These are phyloP conservation scores for Linepithema humile DNA, from an alignment of 1,140 invertebrate species.

Conservation along the genomic window DNA sequence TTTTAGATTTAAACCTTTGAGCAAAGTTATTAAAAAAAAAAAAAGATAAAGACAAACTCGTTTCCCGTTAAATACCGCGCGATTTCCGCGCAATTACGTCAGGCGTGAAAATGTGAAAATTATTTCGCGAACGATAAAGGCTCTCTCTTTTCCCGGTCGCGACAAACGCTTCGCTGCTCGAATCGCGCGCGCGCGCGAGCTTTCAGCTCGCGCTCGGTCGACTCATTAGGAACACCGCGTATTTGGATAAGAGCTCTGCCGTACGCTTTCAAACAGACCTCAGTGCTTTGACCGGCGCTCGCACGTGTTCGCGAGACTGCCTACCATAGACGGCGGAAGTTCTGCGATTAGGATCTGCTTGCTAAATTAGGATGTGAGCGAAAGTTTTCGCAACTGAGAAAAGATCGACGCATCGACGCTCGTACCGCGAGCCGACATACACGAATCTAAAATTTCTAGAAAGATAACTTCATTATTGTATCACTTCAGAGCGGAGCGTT, in stretches of 20 bases:
- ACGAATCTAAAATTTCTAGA: background rate
- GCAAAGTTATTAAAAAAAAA: background rate
- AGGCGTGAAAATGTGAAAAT: slow-evolving; percentile 57
- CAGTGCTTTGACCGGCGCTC: slow-evolving; percentile 74
- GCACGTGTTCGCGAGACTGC: slow-evolving; percentile 49
- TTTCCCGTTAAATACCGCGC: background rate
- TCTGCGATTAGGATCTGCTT: background rate
- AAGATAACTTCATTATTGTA: no score
- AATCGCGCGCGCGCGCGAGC: background rate
- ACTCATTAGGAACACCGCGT: slow-evolving; percentile 71
- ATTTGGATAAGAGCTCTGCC: slow-evolving; percentile 67
- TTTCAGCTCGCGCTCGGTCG: slow-evolving; percentile 52
- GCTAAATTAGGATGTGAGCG: slow-evolving; percentile 8
- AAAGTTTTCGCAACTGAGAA: background rate
- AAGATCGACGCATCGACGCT: background rate
- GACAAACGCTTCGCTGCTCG: slow-evolving; percentile 1
- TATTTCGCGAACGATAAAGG: slow-evolving; percentile 55
- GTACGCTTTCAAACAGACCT: slow-evolving; percentile 56
- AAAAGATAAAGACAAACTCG: background rate
- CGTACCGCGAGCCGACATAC: background rate
- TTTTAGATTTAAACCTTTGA: background rate
- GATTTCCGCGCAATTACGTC: slow-evolving; percentile 15
- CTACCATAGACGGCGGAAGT: slow-evolving; percentile 48
- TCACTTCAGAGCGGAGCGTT: no score
- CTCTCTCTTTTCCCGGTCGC: background rate